Conservation (phyloP, 2,113 vertebrate genomes). For the Microcebus griseorufus region DNA sequence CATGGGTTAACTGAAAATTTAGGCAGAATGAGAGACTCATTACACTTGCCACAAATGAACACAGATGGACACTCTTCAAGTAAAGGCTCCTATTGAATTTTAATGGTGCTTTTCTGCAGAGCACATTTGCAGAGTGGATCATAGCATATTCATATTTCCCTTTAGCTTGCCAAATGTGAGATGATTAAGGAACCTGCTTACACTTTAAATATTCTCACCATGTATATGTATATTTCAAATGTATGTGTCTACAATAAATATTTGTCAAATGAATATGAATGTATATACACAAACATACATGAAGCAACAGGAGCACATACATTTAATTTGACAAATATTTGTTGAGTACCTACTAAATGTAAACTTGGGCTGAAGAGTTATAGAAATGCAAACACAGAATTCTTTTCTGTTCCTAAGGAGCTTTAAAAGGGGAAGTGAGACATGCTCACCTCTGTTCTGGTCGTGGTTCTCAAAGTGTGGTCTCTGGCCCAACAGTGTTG, state of each 20-base stretch:
- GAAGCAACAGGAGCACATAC: neutral
- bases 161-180: constrained; percentile 46
- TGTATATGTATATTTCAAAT: constrained; percentile 20
- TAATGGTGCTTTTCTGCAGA: constrained; percentile 56
- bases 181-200: constrained; percentile 48
- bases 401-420: neutral
- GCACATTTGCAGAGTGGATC: constrained; percentile 58
- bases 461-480: neutral
- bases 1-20: neutral
- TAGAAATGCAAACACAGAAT: neutral
- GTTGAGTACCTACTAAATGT: neutral
- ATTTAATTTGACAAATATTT: constrained; percentile 61
- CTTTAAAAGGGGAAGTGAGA: neutral
- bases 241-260: constrained; percentile 44
- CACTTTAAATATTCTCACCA: constrained; percentile 53
- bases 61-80: constrained; percentile 55
- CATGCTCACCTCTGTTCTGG: neutral
- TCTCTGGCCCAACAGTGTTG: neutral
- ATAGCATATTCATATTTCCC: constrained; percentile 61
- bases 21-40: neutral
- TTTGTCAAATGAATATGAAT: constrained; percentile 52
- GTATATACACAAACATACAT: constrained; percentile 53
- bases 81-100: constrained; percentile 66
- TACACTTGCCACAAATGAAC: neutral
- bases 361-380: neutral